Base-by-base conservation (phyloP, 2,113 vertebrate genomes). In the Ciconia stormi region DNA sequence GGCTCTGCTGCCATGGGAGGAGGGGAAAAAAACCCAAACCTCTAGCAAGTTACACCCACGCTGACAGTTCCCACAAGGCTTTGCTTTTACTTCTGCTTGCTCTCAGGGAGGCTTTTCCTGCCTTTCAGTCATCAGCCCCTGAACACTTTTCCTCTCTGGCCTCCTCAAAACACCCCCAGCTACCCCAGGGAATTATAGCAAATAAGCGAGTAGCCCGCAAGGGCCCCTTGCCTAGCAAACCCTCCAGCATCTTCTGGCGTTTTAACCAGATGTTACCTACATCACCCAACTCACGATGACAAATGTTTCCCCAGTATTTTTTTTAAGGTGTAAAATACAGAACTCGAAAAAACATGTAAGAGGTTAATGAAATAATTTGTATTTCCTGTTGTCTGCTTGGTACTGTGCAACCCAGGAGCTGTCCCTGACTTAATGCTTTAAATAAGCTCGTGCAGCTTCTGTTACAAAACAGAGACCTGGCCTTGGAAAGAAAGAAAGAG, bases 51-150 rank as follows among this genome's bases (percentile, higher is more conserved):
- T 36, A 49, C 91, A 77, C 87, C 87, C 89, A 50, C 9, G 3
- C 73, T 42, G 77, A 63, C 74, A 36, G 47, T 13, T 93, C 93
- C 87, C 70, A 32, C 73, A 32, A 65, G 53, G 70, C 89, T 82
- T 32, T 85, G 87, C 81, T 78, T 92, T 87, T 85, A 53, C 70
- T 79, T 59, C 95, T 95, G 80, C 81, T 67, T 53, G 65, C 66
- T 73, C 78, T 62, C 46, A 11, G 62, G 38, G 32, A 93, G 73
- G 38, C 52, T 87, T 62, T 95, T 87, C 78, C 89, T 93, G 90
- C 94, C 80, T 87, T 93, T 84, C 89, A 85, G 11, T 46, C 62
- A 2, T 50, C 86, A 70, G 83, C 53, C 73, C 56, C 65, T 76
- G 84, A 84, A 46, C 16, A 17, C 58, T 91, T 77, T 95, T 92